phyloP scores from a whole-genome alignment of 2,797 vertebrate genomes.

The Vireo griseus region DNA sequence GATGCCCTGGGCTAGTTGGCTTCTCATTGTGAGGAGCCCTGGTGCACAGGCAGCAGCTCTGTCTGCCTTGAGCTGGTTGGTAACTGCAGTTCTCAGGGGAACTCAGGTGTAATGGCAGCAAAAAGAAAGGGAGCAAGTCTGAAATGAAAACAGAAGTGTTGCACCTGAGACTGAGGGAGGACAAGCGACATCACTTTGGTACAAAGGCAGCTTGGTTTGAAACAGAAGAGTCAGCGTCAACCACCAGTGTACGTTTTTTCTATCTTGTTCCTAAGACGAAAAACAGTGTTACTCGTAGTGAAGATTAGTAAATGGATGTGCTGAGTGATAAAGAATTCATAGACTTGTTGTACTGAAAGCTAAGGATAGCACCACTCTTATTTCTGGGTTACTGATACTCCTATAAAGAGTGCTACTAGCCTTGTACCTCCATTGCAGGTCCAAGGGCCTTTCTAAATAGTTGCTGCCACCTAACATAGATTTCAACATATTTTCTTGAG shows the following conservation, averaged over 20 bases:
- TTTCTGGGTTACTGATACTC: background rate
- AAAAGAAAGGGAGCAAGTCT: background rate
- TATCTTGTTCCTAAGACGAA: background rate
- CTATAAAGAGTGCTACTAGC: background rate
- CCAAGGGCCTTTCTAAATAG: background rate
- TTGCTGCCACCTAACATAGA: background rate
- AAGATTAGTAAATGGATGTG: background rate
- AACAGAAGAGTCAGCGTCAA: background rate
- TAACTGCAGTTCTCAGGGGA: background rate
- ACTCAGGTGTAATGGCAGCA: background rate
- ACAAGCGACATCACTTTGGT: background rate
- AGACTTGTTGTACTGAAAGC: background rate
- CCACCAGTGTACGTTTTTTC: rapidly evolving
- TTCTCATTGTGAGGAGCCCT: background rate
- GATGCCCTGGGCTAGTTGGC: background rate
- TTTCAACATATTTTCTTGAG: background rate
- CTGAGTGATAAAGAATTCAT: background rate
- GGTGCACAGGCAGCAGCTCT: background rate
- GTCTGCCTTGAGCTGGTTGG: background rate
- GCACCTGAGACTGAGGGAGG: background rate
- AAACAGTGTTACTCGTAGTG: background rate
- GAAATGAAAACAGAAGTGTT: background rate
- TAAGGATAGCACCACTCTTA: background rate
- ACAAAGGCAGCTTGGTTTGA: background rate
- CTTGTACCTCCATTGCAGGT: background rate